Evolutionary conservation across 1,140 invertebrate genomes (phyloP), one percentile per base, ranked within the genome.

Genomic region (Drosophila willistoni): DNA sequence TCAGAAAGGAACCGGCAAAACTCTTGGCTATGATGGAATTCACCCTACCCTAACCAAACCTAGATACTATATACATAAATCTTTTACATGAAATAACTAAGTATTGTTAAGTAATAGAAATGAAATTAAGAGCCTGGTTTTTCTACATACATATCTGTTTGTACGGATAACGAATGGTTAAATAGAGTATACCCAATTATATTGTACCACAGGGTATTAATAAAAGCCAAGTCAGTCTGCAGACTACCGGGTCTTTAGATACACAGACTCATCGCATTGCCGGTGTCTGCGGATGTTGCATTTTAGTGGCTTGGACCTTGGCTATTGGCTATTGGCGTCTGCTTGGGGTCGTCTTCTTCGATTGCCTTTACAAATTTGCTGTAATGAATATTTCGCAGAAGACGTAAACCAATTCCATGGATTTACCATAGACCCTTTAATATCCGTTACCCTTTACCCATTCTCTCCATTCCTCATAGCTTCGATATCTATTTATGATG

Each of bases 311-410:
- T 51, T 22, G 44, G 44, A 51, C 44, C 44, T 51, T 51, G 17
- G 17, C 44, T 51, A 19, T 51, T 51, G 17, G 17, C 44, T 51
- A 19, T 51, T 51, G 44, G 44, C 44, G 44, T 44, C 47, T 41
- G 59, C 61, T 25, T 42, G 41, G n/a, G 14, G 41, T 33, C 61
- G 41, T 33, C 61, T 51, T 65, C 68, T 71, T 67, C 39, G 62
- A 65, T 73, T 68, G 73, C 64, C 73, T 65, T 65, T 73, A 85
- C 74, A 86, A 86, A 85, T 85, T 79, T 75, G 74, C 78, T 73
- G 75, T 86, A 85, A 86, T 85, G 78, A 86, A 85, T 85, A 85
- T 86, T 86, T 86, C 82, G 82, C 71, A 79, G 82, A 81, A 86
- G 70, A 81, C 73, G 81, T 84, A 81, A 84, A 85, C 66, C 81